Conservation (phyloP, 2,113 vertebrate genomes). For the Aix galericulata region DNA sequence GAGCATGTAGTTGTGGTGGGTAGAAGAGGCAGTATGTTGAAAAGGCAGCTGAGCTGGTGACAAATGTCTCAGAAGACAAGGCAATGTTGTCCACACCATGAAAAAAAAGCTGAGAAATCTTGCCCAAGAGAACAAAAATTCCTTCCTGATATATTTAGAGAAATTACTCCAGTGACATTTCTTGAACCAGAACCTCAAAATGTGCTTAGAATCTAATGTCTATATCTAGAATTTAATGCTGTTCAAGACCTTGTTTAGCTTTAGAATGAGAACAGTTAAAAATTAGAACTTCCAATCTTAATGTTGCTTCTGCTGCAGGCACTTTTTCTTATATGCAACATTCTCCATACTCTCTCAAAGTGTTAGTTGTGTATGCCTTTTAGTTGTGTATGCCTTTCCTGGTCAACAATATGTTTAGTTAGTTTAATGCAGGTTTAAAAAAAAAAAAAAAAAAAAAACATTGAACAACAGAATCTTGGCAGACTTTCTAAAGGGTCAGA, state of each 20-base stretch:
- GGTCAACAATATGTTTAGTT: not conserved
- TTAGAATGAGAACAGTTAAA: not conserved
- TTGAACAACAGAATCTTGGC: not conserved
- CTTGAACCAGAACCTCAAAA: not conserved
- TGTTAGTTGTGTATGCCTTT: fast-evolving
- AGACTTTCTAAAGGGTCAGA: not conserved
- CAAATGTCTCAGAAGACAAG: not conserved
- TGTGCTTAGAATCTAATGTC: not conserved
- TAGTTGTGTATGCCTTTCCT: fast-evolving
- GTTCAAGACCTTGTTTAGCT: not conserved
- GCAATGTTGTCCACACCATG: not conserved
- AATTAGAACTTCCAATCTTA: not conserved
- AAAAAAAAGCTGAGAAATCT: not conserved
- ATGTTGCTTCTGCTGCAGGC: not conserved
- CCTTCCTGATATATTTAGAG: not conserved
- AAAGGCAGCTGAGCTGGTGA: not conserved
- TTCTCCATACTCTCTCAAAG: not conserved
- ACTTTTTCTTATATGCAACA: not conserved
- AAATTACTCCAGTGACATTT: not conserved
- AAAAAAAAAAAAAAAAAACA: not conserved
- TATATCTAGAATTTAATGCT: not conserved
- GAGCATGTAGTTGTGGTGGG: not conserved
- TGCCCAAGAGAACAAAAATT: not conserved
- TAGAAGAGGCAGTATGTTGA: not conserved
- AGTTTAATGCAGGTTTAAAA: not conserved